Base-by-base conservation (phyloP, 2,113 vertebrate genomes). In the Macroglossus sobrinus region DNA sequence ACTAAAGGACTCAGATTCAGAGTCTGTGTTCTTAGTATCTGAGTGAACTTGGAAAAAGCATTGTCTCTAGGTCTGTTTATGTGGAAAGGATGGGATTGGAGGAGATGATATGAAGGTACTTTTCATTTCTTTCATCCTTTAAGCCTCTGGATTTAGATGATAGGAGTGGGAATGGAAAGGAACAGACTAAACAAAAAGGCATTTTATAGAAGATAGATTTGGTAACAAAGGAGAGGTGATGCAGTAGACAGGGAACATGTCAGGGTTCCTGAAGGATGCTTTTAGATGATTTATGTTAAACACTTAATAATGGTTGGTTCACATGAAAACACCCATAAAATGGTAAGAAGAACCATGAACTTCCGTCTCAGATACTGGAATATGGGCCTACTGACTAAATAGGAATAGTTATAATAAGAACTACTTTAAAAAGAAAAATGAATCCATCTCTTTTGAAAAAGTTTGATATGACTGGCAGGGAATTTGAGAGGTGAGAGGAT, bases 341-440 rank as follows among this genome's bases (percentile, higher is more conserved):
- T 69, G 75, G 50, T 30, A 91, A 26, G 81, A 63, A 66, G 63
- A 61, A 47, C 89, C 74, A 75, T 11, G 47, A 66, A 74, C 86
- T 94, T 68, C 68, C 72, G 26, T 82, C 53, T 22, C 35, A n/a
- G 78, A 76, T 47, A 33, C 35, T 95, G 87, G 38, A 88, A 61
- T 84, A 40, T 16, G 9, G 76, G 9, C n/a, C 57, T 43, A 45
- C 68, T 76, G 84, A 75, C 43, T 69, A 59, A 71, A 50, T 38
- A 15, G 38, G 12, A 69, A 38, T 75, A 75, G 47, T 63, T 92
- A 68, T 43, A 30, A 8, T 82, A 89, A 64, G 47, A 82, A 28
- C 68, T 72, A 45, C 84, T 94, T 92, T 92, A 91, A 90, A 90
- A 75, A 79, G 75, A 84, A 84, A 76, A 96, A 74, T 35, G 19